Conservation (phyloP, 2,888 invertebrate genomes). For the Zygothrica quintamaculata region DNA sequence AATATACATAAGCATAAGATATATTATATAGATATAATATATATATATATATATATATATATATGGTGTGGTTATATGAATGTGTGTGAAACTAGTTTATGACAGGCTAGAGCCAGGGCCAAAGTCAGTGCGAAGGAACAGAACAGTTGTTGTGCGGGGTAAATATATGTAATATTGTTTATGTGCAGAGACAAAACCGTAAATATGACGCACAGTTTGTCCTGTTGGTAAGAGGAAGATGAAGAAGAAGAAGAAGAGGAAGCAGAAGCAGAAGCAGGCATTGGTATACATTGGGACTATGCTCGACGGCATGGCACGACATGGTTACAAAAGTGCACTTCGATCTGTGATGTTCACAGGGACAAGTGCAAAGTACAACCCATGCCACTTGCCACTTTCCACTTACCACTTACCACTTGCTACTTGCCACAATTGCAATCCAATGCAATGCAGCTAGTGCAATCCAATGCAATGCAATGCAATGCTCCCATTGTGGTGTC, state of each 20-base stretch:
- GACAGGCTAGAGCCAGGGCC: slow-evolving; percentile 54
- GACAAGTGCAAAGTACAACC: slow-evolving; percentile 73
- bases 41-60: slow-evolving; percentile 18
- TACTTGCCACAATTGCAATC: slow-evolving; percentile 47
- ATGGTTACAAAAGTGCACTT: slow-evolving; percentile 10
- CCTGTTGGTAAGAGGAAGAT: background rate
- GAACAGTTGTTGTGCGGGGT: background rate
- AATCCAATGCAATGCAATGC: slow-evolving; percentile 32
- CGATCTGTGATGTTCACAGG: slow-evolving; percentile 34
- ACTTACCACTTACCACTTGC: slow-evolving; percentile 46
- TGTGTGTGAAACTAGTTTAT: slow-evolving; percentile 79
- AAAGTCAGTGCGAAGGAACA: too few relatives aligned
- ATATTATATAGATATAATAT: slow-evolving; percentile 2
- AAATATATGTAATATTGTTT: slow-evolving; percentile 74
- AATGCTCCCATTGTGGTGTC: slow-evolving; percentile 71
- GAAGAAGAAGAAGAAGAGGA: background rate
- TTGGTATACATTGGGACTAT: too few relatives aligned
- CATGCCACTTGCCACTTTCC: slow-evolving; percentile 50
- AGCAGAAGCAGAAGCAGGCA: background rate
- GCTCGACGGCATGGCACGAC: background rate
- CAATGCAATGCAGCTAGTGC: too few relatives aligned
- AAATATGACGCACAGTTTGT: slow-evolving; percentile 69
- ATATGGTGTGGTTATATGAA: slow-evolving; percentile 51
- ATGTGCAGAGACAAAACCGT: slow-evolving; percentile 69
- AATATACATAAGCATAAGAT: background rate